Evolutionary conservation across 1,140 invertebrate genomes (phyloP).

Genomic region (Drosophila lacertosa): DNA sequence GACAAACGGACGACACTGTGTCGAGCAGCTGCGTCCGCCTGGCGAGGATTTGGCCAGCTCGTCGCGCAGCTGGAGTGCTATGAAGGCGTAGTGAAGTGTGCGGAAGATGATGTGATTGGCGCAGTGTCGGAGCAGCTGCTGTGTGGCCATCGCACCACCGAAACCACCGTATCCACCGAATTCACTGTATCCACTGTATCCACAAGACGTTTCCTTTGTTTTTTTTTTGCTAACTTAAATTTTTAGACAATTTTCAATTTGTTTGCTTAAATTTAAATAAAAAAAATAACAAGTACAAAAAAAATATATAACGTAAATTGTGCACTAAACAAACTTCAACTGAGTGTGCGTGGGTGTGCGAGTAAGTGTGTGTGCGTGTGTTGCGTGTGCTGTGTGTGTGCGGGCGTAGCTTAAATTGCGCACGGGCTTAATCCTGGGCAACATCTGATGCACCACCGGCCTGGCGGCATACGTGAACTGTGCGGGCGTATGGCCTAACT

Average conservation of each 20-base stretch:
- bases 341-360: constrained; percentile 7
- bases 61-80: constrained; percentile 60
- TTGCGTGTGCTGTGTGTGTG: constrained; percentile 31
- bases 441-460: constrained; percentile 69
- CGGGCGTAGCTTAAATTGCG: constrained; percentile 60
- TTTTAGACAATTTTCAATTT: constrained; percentile 42
- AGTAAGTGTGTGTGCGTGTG: neutral
- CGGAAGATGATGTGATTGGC: constrained; percentile 62
- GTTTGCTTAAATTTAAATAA: constrained; percentile 26
- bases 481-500: constrained; percentile 61
- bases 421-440: constrained; percentile 70
- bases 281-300: neutral
- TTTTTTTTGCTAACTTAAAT: constrained; percentile 36
- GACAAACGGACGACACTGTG: constrained; percentile 57
- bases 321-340: constrained; percentile 24
- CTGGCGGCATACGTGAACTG: constrained; percentile 69
- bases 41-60: constrained; percentile 29
- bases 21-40: neutral
- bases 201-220: too few relatives aligned
- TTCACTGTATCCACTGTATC: too few relatives aligned
- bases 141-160: neutral
- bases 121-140: constrained; percentile 45
- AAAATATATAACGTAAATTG: neutral
- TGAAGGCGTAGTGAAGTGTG: constrained; percentile 54
- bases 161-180: too few relatives aligned